A percentile compares a stretch with the other conserved stretches of the same genome.
phyloP scores from a whole-genome alignment of 2,113 vertebrate genomes.

The Nannobrachium achirus region DNA sequence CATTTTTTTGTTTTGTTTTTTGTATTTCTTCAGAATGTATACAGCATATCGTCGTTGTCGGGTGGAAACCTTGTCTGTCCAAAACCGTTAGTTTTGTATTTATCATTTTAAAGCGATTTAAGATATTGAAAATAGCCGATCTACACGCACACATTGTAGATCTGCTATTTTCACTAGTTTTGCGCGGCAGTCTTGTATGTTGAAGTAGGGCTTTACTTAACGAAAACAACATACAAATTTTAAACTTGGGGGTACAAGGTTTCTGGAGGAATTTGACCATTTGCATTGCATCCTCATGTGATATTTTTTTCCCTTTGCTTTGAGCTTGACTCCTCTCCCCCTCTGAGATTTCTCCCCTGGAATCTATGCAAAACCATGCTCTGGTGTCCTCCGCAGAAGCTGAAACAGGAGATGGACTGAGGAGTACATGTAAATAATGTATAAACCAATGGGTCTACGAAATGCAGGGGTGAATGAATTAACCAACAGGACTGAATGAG shows the following conservation, averaged over 20 bases:
- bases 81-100: too few relatives aligned
- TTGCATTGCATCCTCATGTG: neutral
- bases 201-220: too few relatives aligned
- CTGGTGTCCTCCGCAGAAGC: conserved; percentile 49
- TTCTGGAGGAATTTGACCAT: too few relatives aligned
- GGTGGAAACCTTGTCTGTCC: too few relatives aligned
- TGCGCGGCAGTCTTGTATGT: too few relatives aligned
- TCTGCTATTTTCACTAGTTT: too few relatives aligned
- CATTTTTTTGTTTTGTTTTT: neutral
- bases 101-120: too few relatives aligned
- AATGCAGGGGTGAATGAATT: conserved; percentile 46
- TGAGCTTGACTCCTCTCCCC: conserved; percentile 10
- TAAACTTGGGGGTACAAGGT: too few relatives aligned
- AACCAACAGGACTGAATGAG: conserved; percentile 65
- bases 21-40: neutral
- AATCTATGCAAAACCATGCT: conserved; percentile 81
- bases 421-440: conserved; percentile 70
- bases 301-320: neutral
- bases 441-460: conserved; percentile 39
- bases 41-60: too few relatives aligned
- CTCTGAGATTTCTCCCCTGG: conserved; percentile 48
- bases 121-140: too few relatives aligned
- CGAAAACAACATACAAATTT: too few relatives aligned
- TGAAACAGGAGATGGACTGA: conserved; percentile 52
- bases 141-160: too few relatives aligned